Conservation (phyloP, 2,888 invertebrate species). For the Kryphioiulus occultus region DNA sequence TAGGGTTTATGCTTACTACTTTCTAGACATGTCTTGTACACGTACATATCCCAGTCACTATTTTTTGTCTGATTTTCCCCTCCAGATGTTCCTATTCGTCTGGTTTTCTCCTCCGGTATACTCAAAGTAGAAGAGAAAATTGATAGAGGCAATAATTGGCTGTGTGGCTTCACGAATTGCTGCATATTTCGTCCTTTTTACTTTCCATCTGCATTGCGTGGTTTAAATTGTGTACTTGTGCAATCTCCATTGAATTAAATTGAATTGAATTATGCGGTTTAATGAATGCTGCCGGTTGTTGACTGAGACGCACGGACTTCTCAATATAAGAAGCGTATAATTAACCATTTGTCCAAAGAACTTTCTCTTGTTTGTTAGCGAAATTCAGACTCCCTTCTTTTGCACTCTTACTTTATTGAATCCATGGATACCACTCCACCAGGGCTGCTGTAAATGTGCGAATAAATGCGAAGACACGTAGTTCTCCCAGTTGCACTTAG, state of each 20-base stretch:
- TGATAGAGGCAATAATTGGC: slow-evolving; percentile 10
- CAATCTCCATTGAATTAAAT: slow-evolving; percentile 3
- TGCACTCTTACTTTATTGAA: not conserved
- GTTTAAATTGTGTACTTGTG: slow-evolving; percentile 31
- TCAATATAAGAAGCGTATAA: not conserved
- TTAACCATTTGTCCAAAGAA: not conserved
- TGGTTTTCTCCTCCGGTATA: not conserved
- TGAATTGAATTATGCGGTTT: slow-evolving; percentile 26
- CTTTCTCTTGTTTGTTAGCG: not conserved
- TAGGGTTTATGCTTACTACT: too few species aligned
- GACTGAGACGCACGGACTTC: not conserved
- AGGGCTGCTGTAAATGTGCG: not conserved
- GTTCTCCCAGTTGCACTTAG: not conserved
- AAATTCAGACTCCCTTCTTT: not conserved
- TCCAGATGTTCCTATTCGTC: not conserved
- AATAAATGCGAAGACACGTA: not conserved
- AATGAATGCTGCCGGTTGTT: not conserved
- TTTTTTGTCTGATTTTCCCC: not conserved
- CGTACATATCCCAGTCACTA: not conserved
- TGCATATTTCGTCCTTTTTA: slow-evolving; percentile 10
- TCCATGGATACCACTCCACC: not conserved
- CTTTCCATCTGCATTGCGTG: not conserved
- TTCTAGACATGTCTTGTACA: not conserved
- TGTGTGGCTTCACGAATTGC: slow-evolving; percentile 11
- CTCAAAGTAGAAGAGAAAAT: not conserved